Evolutionary conservation across 2,797 vertebrate species (phyloP).

Genomic region (Scyliorhinus canicula): DNA sequence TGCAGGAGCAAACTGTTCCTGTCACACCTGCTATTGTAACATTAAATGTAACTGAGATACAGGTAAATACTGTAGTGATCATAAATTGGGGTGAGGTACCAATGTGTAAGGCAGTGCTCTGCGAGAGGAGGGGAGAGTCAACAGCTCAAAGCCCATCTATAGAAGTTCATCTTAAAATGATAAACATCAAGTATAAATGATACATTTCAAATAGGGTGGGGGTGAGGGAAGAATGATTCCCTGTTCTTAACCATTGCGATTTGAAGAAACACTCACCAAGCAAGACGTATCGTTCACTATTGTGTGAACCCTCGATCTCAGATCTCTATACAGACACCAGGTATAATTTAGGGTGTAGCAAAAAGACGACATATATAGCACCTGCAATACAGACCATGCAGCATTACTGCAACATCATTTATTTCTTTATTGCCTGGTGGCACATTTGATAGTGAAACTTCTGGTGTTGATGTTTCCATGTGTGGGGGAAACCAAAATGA

Average conservation of each 20-base stretch:
- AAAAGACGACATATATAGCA: slow-evolving; percentile 77
- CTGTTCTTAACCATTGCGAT: not conserved
- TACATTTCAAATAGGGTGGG: not conserved
- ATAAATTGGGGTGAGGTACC: not conserved
- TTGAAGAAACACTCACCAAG: slow-evolving; percentile 55
- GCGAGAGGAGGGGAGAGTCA: not conserved
- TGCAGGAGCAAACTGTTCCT: not conserved
- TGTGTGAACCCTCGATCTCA: slow-evolving; percentile 62
- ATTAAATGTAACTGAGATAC: not conserved
- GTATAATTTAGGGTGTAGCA: slow-evolving; percentile 77
- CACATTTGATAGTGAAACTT: not conserved
- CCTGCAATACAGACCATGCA: slow-evolving; percentile 52
- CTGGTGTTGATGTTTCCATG: not conserved
- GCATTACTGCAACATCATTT: not conserved
- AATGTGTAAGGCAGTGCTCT: too few relatives aligned
- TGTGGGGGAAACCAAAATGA: not conserved
- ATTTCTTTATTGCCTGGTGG: not conserved
- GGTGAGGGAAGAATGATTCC: not conserved
- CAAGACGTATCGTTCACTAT: slow-evolving; percentile 52
- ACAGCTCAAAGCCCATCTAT: not conserved
- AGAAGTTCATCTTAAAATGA: not conserved
- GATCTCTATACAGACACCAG: slow-evolving; percentile 66
- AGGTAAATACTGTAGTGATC: not conserved
- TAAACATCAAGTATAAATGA: not conserved
- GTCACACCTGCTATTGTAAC: not conserved